Evolutionary conservation across 2,113 vertebrate species (phyloP), one percentile per base, ranked within the genome.

Genomic region (Muntiacus muntjak): DNA sequence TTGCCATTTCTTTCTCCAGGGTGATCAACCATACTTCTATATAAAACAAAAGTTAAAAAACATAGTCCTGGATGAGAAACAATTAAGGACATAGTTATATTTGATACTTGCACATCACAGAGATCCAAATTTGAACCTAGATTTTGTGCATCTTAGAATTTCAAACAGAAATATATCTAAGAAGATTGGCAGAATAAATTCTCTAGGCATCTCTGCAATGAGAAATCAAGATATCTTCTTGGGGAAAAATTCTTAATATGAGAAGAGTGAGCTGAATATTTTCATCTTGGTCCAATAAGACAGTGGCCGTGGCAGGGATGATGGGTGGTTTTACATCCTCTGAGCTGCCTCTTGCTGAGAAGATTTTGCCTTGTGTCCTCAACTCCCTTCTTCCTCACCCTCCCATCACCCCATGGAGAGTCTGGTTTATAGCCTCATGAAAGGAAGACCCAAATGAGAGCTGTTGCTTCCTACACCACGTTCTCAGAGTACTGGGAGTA

Each of bases 31-130:
- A 57, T 76, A 76, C 36, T 76, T 12, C 10, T 28, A 25, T 55
- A 50, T 1, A 83, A 88, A 92, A 30, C 16, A 93, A 93, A 97
- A 81, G 67, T 13, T 76, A 30, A 91, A 96, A 97, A 85, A 78
- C 67, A 54, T 3, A 45, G 12, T 67, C 90, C 12, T 83, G 84
- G 36, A 50, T 50, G 19, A 90, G 5, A 87, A 94, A 60, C 4
- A 36, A 91, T 43, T 81, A 43, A 95, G 55, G 36, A 71, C 16
- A 13, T 43, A 40, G 11, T 81, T 76, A 23, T 5, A 47, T 50
- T 55, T 91, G 5, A 94, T 79, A n/a, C 8, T 45, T 52, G 43
- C 12, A 33, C 13, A 28, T 4, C 81, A 54, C 33, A 52, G 47
- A 45, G 7, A 11, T 60, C 17, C 25, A 87, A 84, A 25, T 71